Evolutionary conservation across 92 coral and sea anemone genomes (phyloP).

Genomic region (Isaurus tuberculatus): DNA sequence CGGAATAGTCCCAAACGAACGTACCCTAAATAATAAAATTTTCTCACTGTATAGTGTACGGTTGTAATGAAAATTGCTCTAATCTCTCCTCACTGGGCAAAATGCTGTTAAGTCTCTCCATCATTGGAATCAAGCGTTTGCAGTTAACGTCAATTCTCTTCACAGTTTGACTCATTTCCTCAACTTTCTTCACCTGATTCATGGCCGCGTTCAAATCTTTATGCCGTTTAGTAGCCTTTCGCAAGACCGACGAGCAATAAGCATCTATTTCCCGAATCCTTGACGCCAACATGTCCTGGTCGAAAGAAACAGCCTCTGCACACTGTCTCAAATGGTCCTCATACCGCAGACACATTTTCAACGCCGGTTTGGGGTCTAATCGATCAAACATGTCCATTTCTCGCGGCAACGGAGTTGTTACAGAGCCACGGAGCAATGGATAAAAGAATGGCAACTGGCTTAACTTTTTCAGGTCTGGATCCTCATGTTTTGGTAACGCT

Average conservation of each 20-base stretch:
- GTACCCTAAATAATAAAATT: background rate
- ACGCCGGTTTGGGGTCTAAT: slow-evolving; percentile 70
- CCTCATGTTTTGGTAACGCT: slow-evolving; percentile 62
- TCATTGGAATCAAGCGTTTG: slow-evolving; percentile 88
- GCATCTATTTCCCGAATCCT: slow-evolving; percentile 84
- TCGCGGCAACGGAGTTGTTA: slow-evolving; percentile 63
- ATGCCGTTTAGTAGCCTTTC: slow-evolving; percentile 75
- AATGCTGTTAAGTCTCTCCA: slow-evolving; percentile 90
- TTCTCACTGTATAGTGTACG: slow-evolving; percentile 56
- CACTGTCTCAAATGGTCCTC: slow-evolving; percentile 88
- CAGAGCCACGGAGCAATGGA: slow-evolving; percentile 82
- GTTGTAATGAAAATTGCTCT: slow-evolving; percentile 74
- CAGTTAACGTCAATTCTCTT: slow-evolving; percentile 81
- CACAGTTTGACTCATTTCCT: slow-evolving; percentile 83
- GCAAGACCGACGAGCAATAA: slow-evolving; percentile 71
- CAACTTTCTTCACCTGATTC: slow-evolving; percentile 79
- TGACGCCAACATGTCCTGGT: slow-evolving; percentile 90
- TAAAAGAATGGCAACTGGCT: slow-evolving; percentile 62
- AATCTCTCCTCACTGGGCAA: slow-evolving; percentile 88
- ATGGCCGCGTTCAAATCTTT: slow-evolving; percentile 70
- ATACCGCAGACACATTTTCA: slow-evolving; percentile 72
- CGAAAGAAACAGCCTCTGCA: slow-evolving; percentile 96
- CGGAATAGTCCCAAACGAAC: too few relatives aligned
- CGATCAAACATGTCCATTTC: slow-evolving; percentile 83
- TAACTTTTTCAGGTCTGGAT: slow-evolving; percentile 74